phyloP scores from a whole-genome alignment of 2,888 invertebrate species.

The Busseola fusca region DNA sequence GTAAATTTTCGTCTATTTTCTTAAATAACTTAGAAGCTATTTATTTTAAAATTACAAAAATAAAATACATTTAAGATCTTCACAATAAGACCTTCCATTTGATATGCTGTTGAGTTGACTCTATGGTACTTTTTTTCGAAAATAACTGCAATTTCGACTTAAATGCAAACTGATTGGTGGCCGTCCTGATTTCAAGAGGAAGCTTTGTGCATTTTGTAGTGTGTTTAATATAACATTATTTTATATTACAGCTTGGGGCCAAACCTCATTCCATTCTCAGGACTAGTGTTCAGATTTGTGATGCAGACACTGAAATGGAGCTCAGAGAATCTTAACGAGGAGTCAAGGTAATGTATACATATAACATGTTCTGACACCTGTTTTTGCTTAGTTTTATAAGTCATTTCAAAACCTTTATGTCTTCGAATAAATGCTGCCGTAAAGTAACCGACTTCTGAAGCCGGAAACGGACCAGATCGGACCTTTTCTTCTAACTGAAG shows the following conservation, averaged over 20 bases:
- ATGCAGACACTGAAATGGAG: constrained; percentile 84
- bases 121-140: no score
- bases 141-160: no score
- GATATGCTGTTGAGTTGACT: no score
- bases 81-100: no score
- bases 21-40: no score
- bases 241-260: constrained; percentile 77
- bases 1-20: no score
- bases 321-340: constrained; percentile 73
- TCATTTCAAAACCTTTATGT: neutral
- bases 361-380: neutral
- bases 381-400: neutral
- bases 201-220: no score
- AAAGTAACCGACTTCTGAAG: neutral
- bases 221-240: neutral
- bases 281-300: constrained; percentile 78
- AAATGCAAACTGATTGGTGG: no score
- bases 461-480: no score
- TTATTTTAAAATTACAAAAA: no score
- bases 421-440: neutral
- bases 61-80: no score
- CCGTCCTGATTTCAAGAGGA: no score
- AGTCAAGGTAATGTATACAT: constrained; percentile 70
- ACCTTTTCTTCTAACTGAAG: neutral
- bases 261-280: constrained; percentile 82